These are phyloP conservation scores for Tapera naevia DNA, from an alignment of 2,797 vertebrate species.

Conservation along the genomic window DNA sequence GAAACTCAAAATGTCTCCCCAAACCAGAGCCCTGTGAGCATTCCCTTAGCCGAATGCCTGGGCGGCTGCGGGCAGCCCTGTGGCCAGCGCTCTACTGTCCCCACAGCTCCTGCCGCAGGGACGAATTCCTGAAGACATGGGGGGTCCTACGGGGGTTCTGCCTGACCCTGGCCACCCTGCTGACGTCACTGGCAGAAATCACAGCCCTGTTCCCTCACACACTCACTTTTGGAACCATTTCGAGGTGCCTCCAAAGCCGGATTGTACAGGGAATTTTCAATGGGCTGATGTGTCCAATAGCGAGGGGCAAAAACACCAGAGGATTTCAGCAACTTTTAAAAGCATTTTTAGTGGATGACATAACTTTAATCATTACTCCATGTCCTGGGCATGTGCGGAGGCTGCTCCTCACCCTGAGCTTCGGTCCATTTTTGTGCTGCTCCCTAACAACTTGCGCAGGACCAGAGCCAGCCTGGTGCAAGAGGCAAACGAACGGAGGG, in stretches of 20 bases:
- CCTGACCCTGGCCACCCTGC: neutral
- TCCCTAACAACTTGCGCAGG: neutral
- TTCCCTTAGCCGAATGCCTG: fast-evolving
- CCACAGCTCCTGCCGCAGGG: neutral
- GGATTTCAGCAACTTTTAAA: neutral
- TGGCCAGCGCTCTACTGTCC: neutral
- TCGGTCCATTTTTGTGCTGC: neutral
- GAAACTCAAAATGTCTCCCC: slow-evolving; percentile 48
- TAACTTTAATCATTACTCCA: slow-evolving; percentile 28
- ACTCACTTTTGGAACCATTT: neutral
- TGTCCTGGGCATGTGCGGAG: neutral
- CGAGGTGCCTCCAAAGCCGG: neutral
- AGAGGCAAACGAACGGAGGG: neutral
- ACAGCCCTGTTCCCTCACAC: neutral
- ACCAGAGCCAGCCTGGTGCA: fast-evolving
- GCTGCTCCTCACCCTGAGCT: neutral
- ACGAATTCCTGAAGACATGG: neutral
- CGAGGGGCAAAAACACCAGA: neutral
- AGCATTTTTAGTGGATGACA: slow-evolving; percentile 44
- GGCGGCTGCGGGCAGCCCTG: neutral
- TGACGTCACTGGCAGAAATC: slow-evolving; percentile 1
- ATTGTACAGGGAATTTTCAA: fast-evolving
- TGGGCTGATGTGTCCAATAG: neutral
- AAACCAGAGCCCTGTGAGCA: neutral
- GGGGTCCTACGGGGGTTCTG: neutral